Conservation (phyloP, 2,888 invertebrate genomes). For the Shargacucullia verbasci region DNA sequence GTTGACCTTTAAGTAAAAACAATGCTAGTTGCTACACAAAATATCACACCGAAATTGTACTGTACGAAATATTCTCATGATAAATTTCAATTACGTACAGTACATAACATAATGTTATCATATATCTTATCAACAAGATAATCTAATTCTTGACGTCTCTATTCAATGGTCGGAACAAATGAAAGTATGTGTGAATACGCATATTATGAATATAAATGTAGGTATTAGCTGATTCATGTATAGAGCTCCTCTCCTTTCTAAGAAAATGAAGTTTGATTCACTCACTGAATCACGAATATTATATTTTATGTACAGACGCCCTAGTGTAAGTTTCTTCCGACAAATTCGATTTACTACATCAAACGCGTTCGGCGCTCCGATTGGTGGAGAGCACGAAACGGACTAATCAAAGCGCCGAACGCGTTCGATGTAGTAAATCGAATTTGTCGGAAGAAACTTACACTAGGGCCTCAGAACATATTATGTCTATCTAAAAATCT, state of each 20-base stretch:
- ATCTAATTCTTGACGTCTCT: constrained; percentile 4
- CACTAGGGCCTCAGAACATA: too few species aligned
- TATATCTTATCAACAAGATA: constrained; percentile 24
- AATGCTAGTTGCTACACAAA: constrained; percentile 1
- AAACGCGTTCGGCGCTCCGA: too few species aligned
- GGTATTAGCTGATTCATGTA: constrained; percentile 12
- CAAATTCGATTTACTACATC: too few species aligned
- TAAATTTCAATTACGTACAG: constrained; percentile 8
- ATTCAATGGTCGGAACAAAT: constrained; percentile 5
- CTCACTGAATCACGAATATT: background rate
- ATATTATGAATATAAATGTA: background rate
- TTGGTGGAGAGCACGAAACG: too few species aligned
- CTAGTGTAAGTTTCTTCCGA: too few species aligned
- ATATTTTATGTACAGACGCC: background rate
- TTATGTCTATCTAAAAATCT: too few species aligned
- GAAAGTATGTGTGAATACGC: constrained; percentile 3
- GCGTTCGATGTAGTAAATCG: too few species aligned
- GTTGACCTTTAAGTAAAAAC: constrained; percentile 3
- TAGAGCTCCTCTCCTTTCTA: constrained; percentile 1
- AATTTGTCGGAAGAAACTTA: too few species aligned
- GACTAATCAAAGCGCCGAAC: too few species aligned
- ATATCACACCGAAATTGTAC: background rate
- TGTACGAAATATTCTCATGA: constrained; percentile 6
- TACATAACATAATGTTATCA: constrained; percentile 6
- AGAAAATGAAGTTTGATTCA: constrained; percentile 2